A percentile compares a stretch with the other conserved stretches of the same genome.
Conservation (phyloP, 2,113 vertebrate genomes). For the Muntiacus muntjak region DNA sequence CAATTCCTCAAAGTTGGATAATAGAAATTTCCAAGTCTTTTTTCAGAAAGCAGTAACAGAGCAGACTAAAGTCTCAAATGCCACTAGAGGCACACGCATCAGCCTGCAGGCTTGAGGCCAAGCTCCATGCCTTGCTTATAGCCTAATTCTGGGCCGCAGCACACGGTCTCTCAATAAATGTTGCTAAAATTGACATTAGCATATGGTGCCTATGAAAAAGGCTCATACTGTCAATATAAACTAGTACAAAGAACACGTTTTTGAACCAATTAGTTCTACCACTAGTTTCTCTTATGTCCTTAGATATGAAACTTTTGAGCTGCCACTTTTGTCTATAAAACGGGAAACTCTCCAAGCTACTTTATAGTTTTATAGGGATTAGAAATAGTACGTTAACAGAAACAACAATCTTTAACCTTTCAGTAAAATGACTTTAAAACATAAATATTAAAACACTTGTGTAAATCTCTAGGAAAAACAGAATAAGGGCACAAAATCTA, state of each 20-base stretch:
- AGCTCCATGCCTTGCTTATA: background rate
- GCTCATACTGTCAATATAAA: background rate
- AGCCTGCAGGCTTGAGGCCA: background rate
- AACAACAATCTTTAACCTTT: background rate
- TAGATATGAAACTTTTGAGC: background rate
- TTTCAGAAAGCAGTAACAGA: constrained; percentile 20
- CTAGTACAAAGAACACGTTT: background rate
- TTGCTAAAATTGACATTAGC: background rate
- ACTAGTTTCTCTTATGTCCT: background rate
- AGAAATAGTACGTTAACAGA: background rate
- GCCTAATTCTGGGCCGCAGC: background rate
- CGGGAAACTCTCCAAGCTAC: background rate
- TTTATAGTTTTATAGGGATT: background rate
- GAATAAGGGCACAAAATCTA: background rate
- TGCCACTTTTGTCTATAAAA: background rate
- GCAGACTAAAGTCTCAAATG: background rate
- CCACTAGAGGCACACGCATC: background rate
- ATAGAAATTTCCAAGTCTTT: background rate
- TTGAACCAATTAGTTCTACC: background rate
- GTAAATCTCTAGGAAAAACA: background rate
- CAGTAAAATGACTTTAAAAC: constrained; percentile 17
- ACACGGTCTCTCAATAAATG: background rate
- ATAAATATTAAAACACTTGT: constrained; percentile 16
- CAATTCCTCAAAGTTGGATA: background rate
- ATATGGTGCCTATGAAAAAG: background rate